Conservation (phyloP, 2,797 vertebrate genomes). For the Linurgus olivaceus region DNA sequence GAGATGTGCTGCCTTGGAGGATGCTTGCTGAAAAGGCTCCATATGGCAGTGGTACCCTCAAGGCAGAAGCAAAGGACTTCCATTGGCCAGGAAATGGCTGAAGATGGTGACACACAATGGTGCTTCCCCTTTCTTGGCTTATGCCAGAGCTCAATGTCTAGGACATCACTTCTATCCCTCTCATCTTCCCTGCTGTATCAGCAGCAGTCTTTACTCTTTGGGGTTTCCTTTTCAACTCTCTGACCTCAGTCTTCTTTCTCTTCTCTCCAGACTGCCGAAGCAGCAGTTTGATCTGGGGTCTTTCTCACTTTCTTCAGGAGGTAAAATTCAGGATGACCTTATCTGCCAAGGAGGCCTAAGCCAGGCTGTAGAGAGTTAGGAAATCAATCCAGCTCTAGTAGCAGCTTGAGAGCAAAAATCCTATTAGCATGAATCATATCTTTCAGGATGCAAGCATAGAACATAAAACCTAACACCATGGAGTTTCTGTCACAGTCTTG, state of each 20-base stretch:
- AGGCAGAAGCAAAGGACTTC: background rate
- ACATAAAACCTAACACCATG: background rate
- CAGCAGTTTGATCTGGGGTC: background rate
- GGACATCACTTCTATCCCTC: background rate
- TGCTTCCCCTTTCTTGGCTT: background rate
- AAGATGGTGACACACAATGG: accelerated
- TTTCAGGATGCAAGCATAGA: background rate
- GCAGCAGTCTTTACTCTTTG: background rate
- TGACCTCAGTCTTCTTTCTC: background rate
- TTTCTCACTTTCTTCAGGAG: background rate
- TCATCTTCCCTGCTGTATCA: background rate
- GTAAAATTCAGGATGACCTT: background rate
- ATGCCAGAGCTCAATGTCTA: background rate
- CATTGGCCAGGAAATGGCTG: background rate
- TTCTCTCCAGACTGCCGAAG: background rate
- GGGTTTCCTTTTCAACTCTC: background rate
- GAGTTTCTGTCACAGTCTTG: background rate
- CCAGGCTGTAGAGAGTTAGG: background rate
- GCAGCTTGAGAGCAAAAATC: background rate
- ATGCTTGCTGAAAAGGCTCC: background rate
- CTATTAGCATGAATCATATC: background rate
- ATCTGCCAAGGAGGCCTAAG: background rate
- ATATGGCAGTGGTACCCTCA: background rate
- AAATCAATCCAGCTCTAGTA: background rate
- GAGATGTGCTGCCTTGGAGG: background rate